These are phyloP conservation scores for Rutilus rutilus DNA, from an alignment of 2,113 vertebrate species.

Conservation along the genomic window DNA sequence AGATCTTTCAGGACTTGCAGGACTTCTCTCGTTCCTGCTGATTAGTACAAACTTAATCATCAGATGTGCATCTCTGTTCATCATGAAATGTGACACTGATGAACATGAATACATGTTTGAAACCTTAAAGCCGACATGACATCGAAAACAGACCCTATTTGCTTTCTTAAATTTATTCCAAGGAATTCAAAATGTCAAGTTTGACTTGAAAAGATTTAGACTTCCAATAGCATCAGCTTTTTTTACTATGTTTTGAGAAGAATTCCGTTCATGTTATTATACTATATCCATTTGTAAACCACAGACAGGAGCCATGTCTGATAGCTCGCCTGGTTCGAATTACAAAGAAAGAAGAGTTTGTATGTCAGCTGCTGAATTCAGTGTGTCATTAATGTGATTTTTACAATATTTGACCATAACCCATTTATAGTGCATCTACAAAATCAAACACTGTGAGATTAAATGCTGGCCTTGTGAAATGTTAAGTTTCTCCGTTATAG, in stretches of 20 bases:
- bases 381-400: constrained; percentile 72
- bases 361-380: constrained; percentile 72
- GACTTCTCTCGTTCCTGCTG: constrained; percentile 45
- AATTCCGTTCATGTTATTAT: neutral
- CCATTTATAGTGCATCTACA: constrained; percentile 75
- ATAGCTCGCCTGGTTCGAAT: constrained; percentile 59
- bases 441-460: neutral
- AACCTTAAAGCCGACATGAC: neutral
- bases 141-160: neutral
- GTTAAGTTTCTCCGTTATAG: neutral
- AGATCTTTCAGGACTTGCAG: constrained; percentile 67
- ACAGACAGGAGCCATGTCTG: neutral
- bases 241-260: too few species aligned
- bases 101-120: constrained; percentile 10
- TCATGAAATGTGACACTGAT: constrained; percentile 48
- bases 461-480: neutral
- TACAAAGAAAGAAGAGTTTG: constrained; percentile 70
- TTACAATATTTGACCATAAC: constrained; percentile 68
- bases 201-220: neutral
- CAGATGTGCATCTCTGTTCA: constrained; percentile 56
- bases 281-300: neutral
- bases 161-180: neutral
- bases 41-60: constrained; percentile 71
- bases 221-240: neutral
- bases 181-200: neutral